Conservation (phyloP, 2,888 invertebrate genomes). For the Sarcophaga rosellei region DNA sequence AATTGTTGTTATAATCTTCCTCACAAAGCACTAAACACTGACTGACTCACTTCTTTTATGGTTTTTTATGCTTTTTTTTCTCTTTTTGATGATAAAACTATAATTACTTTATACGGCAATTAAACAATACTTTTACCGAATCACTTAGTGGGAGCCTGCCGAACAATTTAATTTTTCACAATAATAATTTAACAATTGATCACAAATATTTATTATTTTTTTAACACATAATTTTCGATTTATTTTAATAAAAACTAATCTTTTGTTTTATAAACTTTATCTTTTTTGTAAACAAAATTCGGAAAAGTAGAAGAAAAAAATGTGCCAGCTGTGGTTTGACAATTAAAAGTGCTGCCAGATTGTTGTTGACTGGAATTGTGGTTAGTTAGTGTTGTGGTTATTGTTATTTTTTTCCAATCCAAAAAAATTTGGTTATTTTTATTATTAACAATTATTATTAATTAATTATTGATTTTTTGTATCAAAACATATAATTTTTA, state of each 20-base stretch:
- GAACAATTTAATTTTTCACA: not conserved
- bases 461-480: no score
- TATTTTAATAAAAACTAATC: no score
- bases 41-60: slow-evolving; percentile 15
- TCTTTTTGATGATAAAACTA: not conserved
- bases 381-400: no score
- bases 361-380: no score
- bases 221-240: not conserved
- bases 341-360: not conserved
- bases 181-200: not conserved
- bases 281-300: not conserved
- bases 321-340: not conserved
- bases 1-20: slow-evolving; percentile 5
- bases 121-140: not conserved
- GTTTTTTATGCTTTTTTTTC: not conserved
- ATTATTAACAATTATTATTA: no score
- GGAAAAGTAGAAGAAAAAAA: not conserved
- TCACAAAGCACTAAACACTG: slow-evolving; percentile 16
- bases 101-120: not conserved
- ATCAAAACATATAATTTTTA: no score
- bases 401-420: no score
- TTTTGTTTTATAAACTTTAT: no score
- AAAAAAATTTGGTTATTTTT: no score
- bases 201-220: not conserved
- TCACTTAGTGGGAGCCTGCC: not conserved